phyloP scores from a whole-genome alignment of 92 coral and sea anemone species.

The Palythoa caribaeorum region DNA sequence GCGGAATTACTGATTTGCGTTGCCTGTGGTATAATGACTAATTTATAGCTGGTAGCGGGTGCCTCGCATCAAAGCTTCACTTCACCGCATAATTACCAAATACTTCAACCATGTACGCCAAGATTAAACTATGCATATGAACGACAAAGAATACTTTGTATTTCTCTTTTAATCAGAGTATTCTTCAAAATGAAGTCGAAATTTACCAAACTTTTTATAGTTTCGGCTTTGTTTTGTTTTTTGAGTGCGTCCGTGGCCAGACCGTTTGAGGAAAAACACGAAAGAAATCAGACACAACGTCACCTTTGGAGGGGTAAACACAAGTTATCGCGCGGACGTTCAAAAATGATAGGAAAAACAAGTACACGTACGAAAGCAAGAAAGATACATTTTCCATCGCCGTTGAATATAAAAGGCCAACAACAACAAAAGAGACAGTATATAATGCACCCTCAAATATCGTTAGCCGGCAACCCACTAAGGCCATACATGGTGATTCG shows the following conservation, averaged over 20 bases:
- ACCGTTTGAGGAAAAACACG: conserved; percentile 46
- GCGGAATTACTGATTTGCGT: background rate
- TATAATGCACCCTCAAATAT: conserved; percentile 77
- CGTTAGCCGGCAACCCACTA: conserved; percentile 48
- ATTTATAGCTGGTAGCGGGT: conserved; percentile 36
- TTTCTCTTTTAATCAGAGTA: conserved; percentile 15
- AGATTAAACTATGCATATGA: conserved; percentile 4
- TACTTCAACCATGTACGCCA: conserved; percentile 46
- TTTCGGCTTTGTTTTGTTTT: conserved; percentile 48
- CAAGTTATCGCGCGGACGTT: conserved; percentile 50
- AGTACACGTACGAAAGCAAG: conserved; percentile 27
- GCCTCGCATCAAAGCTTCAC: background rate
- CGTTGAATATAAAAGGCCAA: conserved; percentile 59
- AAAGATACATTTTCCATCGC: conserved; percentile 38
- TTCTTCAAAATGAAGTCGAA: conserved; percentile 60
- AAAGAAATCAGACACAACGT: conserved; percentile 50
- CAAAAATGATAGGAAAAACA: conserved; percentile 59
- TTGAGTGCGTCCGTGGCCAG: conserved; percentile 50
- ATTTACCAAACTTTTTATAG: conserved; percentile 38
- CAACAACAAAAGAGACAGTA: conserved; percentile 92
- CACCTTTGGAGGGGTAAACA: conserved; percentile 49
- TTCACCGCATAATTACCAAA: conserved; percentile 35
- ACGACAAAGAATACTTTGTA: conserved; percentile 17
- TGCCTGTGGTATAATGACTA: conserved; percentile 39
- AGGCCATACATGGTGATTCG: conserved; percentile 95